Evolutionary conservation across 1,140 invertebrate genomes (phyloP).

Genomic region (Linepithema humile): DNA sequence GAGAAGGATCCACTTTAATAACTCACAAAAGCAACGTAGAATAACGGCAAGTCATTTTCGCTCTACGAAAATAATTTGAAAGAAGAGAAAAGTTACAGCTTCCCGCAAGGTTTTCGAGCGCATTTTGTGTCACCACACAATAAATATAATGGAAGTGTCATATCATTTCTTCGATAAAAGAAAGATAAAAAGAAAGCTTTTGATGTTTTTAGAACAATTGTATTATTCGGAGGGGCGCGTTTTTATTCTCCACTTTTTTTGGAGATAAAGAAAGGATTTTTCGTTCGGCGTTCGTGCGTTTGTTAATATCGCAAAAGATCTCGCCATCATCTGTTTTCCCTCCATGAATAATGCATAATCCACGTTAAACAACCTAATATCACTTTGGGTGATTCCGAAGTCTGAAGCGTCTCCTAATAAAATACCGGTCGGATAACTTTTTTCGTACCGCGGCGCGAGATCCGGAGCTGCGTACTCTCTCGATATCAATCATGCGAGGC

Average conservation of each 20-base stretch:
- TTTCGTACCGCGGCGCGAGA: not conserved
- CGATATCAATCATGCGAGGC: slow-evolving; percentile 46
- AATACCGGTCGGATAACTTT: too few relatives aligned
- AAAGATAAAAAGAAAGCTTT: not conserved
- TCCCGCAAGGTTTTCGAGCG: not conserved
- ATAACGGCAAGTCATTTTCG: not conserved
- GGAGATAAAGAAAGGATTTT: too few relatives aligned
- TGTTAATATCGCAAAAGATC: slow-evolving; percentile 11
- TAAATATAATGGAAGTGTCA: slow-evolving; percentile 4
- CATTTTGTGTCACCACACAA: not conserved
- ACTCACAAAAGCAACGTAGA: not conserved
- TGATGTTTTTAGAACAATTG: not conserved
- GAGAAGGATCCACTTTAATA: slow-evolving; percentile 13
- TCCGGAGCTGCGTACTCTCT: not conserved
- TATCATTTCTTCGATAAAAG: not conserved
- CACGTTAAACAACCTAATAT: slow-evolving; percentile 8
- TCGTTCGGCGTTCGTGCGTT: too few relatives aligned
- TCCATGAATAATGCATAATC: slow-evolving; percentile 27
- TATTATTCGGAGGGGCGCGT: not conserved
- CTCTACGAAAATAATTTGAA: not conserved
- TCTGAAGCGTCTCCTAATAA: not conserved
- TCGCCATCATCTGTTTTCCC: not conserved
- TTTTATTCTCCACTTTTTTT: too few relatives aligned
- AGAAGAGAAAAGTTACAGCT: not conserved
- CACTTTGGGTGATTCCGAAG: not conserved